phyloP scores from a whole-genome alignment of 2,113 vertebrate genomes.

The Salvelinus fontinalis region DNA sequence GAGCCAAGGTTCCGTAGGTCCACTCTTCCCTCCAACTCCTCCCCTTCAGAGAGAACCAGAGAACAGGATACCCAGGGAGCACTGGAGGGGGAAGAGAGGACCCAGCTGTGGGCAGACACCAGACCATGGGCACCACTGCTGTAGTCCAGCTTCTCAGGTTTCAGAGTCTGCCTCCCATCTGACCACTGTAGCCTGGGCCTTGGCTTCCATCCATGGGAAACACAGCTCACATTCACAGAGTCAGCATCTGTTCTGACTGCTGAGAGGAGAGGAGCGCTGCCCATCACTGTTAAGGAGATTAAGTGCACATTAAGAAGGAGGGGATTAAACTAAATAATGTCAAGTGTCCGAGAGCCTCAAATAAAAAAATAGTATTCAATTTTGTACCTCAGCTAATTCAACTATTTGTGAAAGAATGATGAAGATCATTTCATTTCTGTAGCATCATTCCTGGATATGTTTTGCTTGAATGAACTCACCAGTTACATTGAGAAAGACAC shows the following conservation, averaged over 20 bases:
- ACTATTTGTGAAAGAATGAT: background rate
- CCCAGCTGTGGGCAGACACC: conserved; percentile 59
- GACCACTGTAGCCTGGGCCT: conserved; percentile 54
- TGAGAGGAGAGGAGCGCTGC: conserved; percentile 45
- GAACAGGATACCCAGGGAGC: conserved; percentile 50
- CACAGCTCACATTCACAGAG: conserved; percentile 61
- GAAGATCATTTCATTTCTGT: background rate
- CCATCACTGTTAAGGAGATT: conserved; percentile 37
- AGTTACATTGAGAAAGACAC: conserved; percentile 36
- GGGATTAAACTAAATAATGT: background rate
- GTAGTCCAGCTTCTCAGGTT: background rate
- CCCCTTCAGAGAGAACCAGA: conserved; percentile 33
- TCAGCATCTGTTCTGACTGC: background rate
- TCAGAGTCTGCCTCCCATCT: background rate
- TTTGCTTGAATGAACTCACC: conserved; percentile 48
- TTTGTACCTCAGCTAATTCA: no score
- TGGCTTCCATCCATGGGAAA: conserved; percentile 67
- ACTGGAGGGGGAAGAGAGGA: conserved; percentile 15
- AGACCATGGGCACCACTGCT: conserved; percentile 6
- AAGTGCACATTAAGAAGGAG: background rate
- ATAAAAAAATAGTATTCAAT: background rate
- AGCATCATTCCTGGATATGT: background rate
- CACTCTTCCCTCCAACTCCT: conserved; percentile 22
- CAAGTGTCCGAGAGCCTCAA: background rate
- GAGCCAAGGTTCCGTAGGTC: accelerated